phyloP scores from a whole-genome alignment of 2,113 vertebrate genomes.

The Alligator mississippiensis region DNA sequence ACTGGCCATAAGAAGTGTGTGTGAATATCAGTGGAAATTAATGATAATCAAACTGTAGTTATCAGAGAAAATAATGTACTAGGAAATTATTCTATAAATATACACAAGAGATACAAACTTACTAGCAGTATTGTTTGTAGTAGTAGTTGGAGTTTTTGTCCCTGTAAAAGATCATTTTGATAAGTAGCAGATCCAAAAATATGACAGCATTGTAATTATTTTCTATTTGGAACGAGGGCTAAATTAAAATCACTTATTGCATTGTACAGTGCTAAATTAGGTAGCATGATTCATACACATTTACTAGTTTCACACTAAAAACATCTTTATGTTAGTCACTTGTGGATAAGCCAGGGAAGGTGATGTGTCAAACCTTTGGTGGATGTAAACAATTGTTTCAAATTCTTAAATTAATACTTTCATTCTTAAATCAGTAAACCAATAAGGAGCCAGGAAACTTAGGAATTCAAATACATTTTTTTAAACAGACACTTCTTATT shows the following conservation, averaged over 20 bases:
- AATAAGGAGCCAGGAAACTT: neutral
- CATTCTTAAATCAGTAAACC: constrained; percentile 4
- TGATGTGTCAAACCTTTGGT: neutral
- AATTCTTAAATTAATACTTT: neutral
- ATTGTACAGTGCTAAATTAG: neutral
- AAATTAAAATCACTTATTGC: too few relatives aligned
- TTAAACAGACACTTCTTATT: constrained; percentile 9
- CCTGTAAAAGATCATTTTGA: neutral
- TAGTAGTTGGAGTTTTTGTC: neutral
- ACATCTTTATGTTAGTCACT: neutral
- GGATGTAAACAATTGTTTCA: constrained; percentile 11
- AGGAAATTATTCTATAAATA: neutral
- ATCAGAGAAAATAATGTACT: neutral
- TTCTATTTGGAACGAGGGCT: neutral
- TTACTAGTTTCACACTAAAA: neutral
- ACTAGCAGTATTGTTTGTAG: neutral
- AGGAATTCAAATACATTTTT: neutral
- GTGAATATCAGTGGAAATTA: neutral
- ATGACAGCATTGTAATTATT: neutral
- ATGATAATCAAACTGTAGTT: neutral
- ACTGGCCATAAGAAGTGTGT: neutral
- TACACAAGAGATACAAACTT: neutral
- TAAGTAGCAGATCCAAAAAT: neutral
- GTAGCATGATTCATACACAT: neutral
- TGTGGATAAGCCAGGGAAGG: neutral